These are phyloP conservation scores for Ceratina japonica DNA, from an alignment of 1,140 invertebrate genomes.

Conservation along the genomic window DNA sequence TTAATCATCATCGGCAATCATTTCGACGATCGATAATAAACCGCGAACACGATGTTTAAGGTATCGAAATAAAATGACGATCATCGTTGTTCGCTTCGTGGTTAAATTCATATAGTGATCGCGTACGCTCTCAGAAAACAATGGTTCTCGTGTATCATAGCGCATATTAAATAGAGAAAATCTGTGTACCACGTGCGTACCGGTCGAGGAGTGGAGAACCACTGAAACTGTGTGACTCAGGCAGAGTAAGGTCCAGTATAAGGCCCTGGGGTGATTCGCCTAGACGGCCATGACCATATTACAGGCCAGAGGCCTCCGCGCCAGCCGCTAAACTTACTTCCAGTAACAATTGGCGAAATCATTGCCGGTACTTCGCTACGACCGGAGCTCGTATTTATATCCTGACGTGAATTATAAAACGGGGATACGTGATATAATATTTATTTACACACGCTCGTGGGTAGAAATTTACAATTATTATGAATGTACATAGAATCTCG, in stretches of 20 bases:
- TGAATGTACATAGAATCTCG: constrained; percentile 15
- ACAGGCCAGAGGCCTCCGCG: constrained; percentile 70
- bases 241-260: constrained; percentile 68
- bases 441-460: constrained; percentile 21
- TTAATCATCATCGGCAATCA: background rate
- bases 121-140: background rate
- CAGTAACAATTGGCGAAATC: constrained; percentile 45
- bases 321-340: constrained; percentile 32
- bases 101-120: background rate
- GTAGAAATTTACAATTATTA: constrained; percentile 10
- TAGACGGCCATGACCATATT: constrained; percentile 77
- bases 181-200: background rate
- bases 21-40: background rate
- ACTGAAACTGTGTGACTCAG: constrained; percentile 63
- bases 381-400: background rate
- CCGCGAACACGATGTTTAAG: too few relatives aligned
- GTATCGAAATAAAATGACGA: too few relatives aligned
- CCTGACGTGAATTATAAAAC: too few relatives aligned
- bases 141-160: background rate
- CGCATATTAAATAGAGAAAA: constrained; percentile 18
- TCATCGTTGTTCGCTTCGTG: too few relatives aligned
- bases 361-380: constrained; percentile 16
- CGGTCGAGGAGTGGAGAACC: constrained; percentile 40
- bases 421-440: background rate
- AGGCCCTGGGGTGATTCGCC: constrained; percentile 76